These are phyloP conservation scores for Clarias laeviceps DNA, from an alignment of 2,797 vertebrate species.

Conservation along the genomic window DNA sequence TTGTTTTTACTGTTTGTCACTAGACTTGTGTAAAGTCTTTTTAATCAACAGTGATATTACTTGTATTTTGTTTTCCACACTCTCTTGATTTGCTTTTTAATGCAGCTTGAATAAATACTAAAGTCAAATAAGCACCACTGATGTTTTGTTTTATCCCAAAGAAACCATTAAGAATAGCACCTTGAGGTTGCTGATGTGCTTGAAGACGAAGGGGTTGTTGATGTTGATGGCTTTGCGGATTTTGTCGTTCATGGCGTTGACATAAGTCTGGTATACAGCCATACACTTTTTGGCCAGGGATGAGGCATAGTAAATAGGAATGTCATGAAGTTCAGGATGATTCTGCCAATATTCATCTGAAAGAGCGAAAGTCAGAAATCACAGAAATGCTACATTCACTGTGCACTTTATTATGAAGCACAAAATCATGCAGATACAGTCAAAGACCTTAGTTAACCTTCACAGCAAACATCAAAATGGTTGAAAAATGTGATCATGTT, in stretches of 20 bases:
- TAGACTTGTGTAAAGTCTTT: neutral
- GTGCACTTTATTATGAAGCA: neutral
- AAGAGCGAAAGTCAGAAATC: neutral
- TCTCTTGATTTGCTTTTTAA: neutral
- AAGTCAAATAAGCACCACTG: neutral
- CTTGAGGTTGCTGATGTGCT: slow-evolving; percentile 98
- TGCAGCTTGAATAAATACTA: neutral
- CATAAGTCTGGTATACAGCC: slow-evolving; percentile 97
- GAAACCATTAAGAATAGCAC: slow-evolving; percentile 63
- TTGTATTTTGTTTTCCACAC: no score
- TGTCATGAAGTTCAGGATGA: slow-evolving; percentile 91
- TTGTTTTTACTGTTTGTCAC: neutral
- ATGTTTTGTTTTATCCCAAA: neutral
- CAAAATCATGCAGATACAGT: neutral
- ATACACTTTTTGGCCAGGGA: slow-evolving; percentile 98
- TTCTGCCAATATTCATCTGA: slow-evolving; percentile 92
- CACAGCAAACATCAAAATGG: neutral
- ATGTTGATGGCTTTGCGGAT: slow-evolving; percentile 98
- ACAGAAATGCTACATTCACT: neutral
- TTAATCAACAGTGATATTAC: neutral
- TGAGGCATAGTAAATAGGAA: slow-evolving; percentile 92
- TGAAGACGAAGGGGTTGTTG: slow-evolving; percentile 98
- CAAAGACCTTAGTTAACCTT: neutral
- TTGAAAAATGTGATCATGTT: neutral
- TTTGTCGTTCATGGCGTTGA: slow-evolving; percentile 98